Evolutionary conservation across 1,140 invertebrate genomes (phyloP).

Genomic region (Drosophila rufa): DNA sequence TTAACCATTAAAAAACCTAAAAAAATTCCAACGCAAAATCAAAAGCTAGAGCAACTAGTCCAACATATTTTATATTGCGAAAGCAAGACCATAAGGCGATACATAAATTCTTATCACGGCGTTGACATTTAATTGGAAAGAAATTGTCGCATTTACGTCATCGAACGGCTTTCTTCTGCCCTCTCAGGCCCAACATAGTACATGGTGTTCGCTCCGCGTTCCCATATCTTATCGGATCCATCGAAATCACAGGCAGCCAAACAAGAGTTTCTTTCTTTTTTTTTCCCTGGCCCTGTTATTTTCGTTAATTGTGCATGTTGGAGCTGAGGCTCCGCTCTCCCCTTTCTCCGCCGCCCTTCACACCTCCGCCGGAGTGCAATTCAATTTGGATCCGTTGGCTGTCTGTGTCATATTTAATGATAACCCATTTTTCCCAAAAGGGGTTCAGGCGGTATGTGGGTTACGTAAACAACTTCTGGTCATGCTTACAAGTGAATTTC

Average conservation of each 20-base stretch:
- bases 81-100: constrained; percentile 44
- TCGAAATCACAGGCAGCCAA: constrained; percentile 46
- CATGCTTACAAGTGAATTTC: constrained; percentile 69
- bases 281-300: neutral
- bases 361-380: constrained; percentile 50
- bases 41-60: constrained; percentile 11
- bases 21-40: neutral
- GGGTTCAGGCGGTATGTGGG: constrained; percentile 50
- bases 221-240: constrained; percentile 38
- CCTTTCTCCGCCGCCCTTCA: constrained; percentile 15
- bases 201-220: constrained; percentile 5
- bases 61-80: constrained; percentile 58
- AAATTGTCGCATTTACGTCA: constrained; percentile 65
- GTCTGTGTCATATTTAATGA: constrained; percentile 63
- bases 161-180: constrained; percentile 51
- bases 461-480: constrained; percentile 67
- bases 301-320: constrained; percentile 52
- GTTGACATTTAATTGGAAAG: constrained; percentile 49
- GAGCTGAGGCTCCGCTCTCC: neutral
- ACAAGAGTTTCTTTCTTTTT: constrained; percentile 34
- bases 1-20: neutral
- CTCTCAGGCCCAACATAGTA: constrained; percentile 21
- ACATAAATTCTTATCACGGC: constrained; percentile 39
- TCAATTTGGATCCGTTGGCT: constrained; percentile 38
- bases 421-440: constrained; percentile 68